Evolutionary conservation across 1,140 invertebrate species (phyloP).

Genomic region (Hyposmocoma kahamanoa): DNA sequence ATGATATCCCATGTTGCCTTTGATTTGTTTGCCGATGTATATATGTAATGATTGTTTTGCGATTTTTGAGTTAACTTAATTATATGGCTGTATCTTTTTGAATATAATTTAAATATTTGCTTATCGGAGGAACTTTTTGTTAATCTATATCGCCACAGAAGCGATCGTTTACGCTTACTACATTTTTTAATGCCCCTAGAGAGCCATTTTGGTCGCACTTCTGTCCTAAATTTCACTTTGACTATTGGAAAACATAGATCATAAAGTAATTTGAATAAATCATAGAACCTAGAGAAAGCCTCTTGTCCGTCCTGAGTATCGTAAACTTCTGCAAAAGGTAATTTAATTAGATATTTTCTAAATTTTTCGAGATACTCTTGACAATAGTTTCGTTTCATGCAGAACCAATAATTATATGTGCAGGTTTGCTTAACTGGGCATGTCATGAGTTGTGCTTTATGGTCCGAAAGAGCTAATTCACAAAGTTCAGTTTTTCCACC

Average conservation of each 20-base stretch:
- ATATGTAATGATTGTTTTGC: too few species aligned
- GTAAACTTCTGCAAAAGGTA: slow-evolving; percentile 7
- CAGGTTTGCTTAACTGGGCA: not conserved
- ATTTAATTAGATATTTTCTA: not conserved
- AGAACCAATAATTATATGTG: not conserved
- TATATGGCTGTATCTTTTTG: too few species aligned
- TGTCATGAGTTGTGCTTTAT: slow-evolving; percentile 6
- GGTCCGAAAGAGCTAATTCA: slow-evolving; percentile 5
- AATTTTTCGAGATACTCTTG: slow-evolving; percentile 6
- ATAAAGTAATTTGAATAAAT: slow-evolving; percentile 5
- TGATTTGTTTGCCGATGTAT: too few species aligned
- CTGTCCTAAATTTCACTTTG: not conserved
- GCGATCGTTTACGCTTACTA: not conserved
- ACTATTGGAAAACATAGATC: slow-evolving; percentile 4
- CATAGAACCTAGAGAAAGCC: slow-evolving; percentile 1
- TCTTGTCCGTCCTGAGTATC: not conserved
- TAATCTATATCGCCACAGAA: slow-evolving; percentile 4
- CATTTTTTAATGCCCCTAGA: not conserved
- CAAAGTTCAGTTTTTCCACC: not conserved
- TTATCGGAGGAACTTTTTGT: too few species aligned
- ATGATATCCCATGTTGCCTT: too few species aligned
- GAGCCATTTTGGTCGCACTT: slow-evolving; percentile 3
- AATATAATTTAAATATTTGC: too few species aligned
- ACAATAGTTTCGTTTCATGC: not conserved
- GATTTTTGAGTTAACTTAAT: too few species aligned